Evolutionary conservation across 2,888 invertebrate genomes (phyloP).

Genomic region (Noctua comes): DNA sequence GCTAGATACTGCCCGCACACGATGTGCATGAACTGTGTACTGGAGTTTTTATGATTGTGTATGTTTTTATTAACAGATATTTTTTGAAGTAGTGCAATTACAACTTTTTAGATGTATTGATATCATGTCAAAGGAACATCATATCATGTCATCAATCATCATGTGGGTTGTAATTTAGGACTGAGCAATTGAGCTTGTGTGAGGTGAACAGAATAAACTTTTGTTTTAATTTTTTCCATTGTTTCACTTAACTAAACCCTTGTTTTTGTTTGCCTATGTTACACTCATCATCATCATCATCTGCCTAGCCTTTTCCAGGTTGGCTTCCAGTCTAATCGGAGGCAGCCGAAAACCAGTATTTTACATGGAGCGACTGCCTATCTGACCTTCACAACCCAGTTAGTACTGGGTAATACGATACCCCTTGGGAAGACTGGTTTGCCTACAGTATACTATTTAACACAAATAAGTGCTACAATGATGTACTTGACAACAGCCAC

Average conservation of each 20-base stretch:
- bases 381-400: too few species aligned
- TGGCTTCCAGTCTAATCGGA: too few species aligned
- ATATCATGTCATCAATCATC: too few species aligned
- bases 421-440: too few species aligned
- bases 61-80: conserved; percentile 8
- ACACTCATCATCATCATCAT: too few species aligned
- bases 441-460: background rate
- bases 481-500: background rate
- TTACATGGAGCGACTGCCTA: too few species aligned
- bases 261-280: background rate
- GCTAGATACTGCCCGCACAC: conserved; percentile 86
- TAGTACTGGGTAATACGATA: too few species aligned
- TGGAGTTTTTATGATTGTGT: conserved; percentile 14
- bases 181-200: background rate
- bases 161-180: background rate
- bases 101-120: too few species aligned
- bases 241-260: background rate
- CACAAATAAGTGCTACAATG: background rate
- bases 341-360: too few species aligned
- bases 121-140: background rate
- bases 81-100: background rate
- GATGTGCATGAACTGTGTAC: conserved; percentile 69
- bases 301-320: too few species aligned
- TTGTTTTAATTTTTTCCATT: background rate
- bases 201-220: background rate